Evolutionary conservation across 2,888 invertebrate genomes (phyloP).

Genomic region (Pimpla rufipes): DNA sequence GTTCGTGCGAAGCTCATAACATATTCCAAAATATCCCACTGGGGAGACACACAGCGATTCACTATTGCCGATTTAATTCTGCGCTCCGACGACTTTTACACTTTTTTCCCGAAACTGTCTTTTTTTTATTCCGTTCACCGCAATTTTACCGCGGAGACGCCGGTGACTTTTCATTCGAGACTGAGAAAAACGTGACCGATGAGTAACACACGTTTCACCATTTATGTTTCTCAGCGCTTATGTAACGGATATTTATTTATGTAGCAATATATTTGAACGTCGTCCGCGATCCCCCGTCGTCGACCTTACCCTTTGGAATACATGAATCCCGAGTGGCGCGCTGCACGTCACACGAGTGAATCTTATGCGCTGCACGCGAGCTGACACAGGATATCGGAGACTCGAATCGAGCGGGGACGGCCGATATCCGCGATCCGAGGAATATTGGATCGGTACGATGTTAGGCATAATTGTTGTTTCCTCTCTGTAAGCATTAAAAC

Average conservation of each 20-base stretch:
- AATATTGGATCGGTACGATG: background rate
- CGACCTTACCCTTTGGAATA: conserved; percentile 11
- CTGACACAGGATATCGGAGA: background rate
- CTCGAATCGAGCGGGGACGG: background rate
- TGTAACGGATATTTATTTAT: background rate
- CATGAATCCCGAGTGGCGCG: background rate
- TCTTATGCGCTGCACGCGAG: background rate
- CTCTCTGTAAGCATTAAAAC: too few relatives aligned
- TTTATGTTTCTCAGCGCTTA: background rate
- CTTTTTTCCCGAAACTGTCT: background rate
- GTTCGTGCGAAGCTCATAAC: background rate
- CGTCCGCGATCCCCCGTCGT: background rate
- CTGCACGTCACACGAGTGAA: background rate
- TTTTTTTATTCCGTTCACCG: background rate
- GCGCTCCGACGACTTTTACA: too few relatives aligned
- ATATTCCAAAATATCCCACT: background rate
- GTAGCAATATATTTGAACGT: conserved; percentile 28
- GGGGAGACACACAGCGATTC: background rate
- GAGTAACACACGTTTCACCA: background rate
- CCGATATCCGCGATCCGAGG: background rate
- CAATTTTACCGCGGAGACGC: background rate
- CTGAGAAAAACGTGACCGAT: background rate
- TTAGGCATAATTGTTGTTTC: too few relatives aligned
- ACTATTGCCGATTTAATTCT: too few relatives aligned
- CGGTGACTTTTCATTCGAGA: background rate